Evolutionary conservation across 2,888 invertebrate species (phyloP).

Genomic region (Diaphora mendica): DNA sequence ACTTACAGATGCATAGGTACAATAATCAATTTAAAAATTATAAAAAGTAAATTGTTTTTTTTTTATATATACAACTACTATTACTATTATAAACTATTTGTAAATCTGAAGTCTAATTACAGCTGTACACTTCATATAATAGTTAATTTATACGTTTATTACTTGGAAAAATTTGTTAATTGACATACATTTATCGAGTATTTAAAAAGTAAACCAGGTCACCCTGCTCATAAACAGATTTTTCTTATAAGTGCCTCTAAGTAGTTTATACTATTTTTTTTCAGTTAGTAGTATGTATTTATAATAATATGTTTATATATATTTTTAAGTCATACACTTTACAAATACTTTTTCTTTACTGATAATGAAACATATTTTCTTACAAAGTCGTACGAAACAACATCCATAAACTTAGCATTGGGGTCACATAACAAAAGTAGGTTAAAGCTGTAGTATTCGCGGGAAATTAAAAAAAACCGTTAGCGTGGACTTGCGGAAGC

Average conservation of each 20-base stretch:
- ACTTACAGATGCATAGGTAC: not conserved
- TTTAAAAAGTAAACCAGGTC: not conserved
- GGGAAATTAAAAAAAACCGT: conserved; percentile 59
- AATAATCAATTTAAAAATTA: too few relatives aligned
- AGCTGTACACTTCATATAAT: not conserved
- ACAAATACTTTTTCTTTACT: not conserved
- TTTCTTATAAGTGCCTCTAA: not conserved
- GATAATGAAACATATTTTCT: not conserved
- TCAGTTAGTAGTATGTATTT: not conserved
- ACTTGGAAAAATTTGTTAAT: not conserved
- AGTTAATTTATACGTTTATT: not conserved
- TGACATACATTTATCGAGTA: not conserved
- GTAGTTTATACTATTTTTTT: not conserved
- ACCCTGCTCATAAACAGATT: not conserved
- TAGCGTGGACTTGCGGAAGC: conserved; percentile 47
- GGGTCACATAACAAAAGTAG: conserved; percentile 60
- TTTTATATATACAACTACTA: too few relatives aligned
- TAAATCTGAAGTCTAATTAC: not conserved
- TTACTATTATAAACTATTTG: not conserved
- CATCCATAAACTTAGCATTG: conserved; percentile 18
- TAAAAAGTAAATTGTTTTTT: too few relatives aligned
- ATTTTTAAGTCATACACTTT: not conserved
- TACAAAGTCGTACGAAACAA: conserved; percentile 13
- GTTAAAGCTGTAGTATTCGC: conserved; percentile 63
- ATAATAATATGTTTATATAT: not conserved